Evolutionary conservation across 2,797 vertebrate species (phyloP), one percentile per base, ranked within the genome.

Genomic region (Epinephelus awoara): DNA sequence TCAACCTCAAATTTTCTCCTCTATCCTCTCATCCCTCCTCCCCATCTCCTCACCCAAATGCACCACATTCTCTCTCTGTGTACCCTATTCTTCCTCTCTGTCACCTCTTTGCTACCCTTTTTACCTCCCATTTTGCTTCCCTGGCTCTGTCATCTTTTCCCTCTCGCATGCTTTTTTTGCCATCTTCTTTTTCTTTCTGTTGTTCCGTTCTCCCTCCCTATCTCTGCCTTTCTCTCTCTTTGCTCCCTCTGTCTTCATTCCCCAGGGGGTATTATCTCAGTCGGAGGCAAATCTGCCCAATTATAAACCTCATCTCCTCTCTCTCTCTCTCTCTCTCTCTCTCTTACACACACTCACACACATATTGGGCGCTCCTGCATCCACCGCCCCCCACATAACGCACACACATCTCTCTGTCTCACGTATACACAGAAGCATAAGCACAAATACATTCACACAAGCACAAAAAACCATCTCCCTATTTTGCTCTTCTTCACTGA

Each of bases 271-370:
- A 94, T 95, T 95, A 95, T 94, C 93, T 94, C 92, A 92, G 92
- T 94, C 87, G 69, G 89, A 92, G 90, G 93, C 92, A 95, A 95
- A 95, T 95, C 93, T 93, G 91, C 89, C 93, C 94, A 96, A 95
- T 95, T 96, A 95, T 95, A 95, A 95, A 95, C 92, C 88, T 94
- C 92, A 94, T 94, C 91, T 94, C 79, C 79, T 80, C 91, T 83
- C 77, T 83, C 67, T 83, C 74, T 40, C 50, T 42, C 23, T 80
- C 91, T 83, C 76, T 83, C 67, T 83, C 74, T 38, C 50, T 14
- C 49, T 56, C 65, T 38, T 49, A 51, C 23, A 46, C 57, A 46
- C 79, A 57, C 38, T 63, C 64, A 69, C 72, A 71, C 65, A 75
- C 38, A 82, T 34, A 74, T 57, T 40, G 27, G 67, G 66, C 52